Evolutionary conservation across 1,140 invertebrate species (phyloP).

Genomic region (Tetragnatha versicolor): DNA sequence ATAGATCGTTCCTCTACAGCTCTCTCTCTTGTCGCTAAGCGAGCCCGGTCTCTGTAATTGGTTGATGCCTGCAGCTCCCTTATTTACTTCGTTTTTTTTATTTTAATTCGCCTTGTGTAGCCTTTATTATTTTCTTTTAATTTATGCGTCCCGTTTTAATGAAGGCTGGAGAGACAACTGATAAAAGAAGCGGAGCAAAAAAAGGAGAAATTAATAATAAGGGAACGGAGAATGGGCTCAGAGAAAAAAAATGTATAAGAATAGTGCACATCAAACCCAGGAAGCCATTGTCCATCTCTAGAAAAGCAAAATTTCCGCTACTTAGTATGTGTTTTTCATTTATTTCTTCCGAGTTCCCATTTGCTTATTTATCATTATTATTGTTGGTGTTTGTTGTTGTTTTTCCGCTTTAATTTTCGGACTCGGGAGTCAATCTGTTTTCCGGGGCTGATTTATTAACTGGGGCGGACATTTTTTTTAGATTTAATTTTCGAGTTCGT

Average conservation of each 20-base stretch:
- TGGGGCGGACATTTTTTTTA: too few relatives aligned
- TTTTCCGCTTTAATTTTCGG: background rate
- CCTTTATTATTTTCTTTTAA: constrained; percentile 42
- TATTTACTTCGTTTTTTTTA: background rate
- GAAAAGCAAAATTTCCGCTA: constrained; percentile 38
- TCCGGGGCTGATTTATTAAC: constrained; percentile 51
- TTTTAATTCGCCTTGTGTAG: constrained; percentile 20
- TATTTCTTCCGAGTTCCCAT: background rate
- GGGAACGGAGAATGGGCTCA: background rate
- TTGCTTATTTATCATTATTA: constrained; percentile 2
- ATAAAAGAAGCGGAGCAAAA: constrained; percentile 22
- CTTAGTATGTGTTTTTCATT: constrained; percentile 12
- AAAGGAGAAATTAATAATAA: too few relatives aligned
- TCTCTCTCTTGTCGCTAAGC: constrained; percentile 50
- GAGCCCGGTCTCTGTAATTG: constrained; percentile 40
- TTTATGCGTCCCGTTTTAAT: constrained; percentile 45
- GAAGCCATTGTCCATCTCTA: constrained; percentile 18
- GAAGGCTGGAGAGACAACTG: constrained; percentile 29
- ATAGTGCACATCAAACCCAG: background rate
- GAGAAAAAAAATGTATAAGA: constrained; percentile 22
- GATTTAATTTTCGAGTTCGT: background rate
- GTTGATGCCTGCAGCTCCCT: background rate
- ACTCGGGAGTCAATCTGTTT: constrained; percentile 43
- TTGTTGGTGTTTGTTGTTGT: background rate
- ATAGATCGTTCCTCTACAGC: constrained; percentile 53